phyloP scores from a whole-genome alignment of 2,888 invertebrate genomes.

The Dione juno region DNA sequence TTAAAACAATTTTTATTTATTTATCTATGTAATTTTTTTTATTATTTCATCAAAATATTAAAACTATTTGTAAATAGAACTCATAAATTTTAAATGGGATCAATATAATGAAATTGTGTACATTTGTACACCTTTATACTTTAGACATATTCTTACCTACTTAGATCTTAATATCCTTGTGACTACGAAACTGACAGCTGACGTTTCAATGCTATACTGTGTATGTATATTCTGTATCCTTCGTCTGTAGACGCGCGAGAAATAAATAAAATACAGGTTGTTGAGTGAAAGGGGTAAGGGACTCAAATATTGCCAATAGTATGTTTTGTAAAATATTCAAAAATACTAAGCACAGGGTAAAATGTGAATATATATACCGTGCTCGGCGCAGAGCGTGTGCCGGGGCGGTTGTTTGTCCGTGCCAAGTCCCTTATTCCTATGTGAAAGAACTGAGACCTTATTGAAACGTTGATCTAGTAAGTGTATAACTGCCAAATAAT shows the following conservation, averaged over 20 bases:
- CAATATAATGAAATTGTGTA: constrained; percentile 81
- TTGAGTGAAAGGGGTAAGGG: constrained; percentile 77
- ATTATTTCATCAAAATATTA: constrained; percentile 64
- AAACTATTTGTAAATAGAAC: constrained; percentile 81
- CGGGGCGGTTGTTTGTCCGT: constrained; percentile 62
- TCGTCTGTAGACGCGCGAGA: constrained; percentile 57
- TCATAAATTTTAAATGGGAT: constrained; percentile 80
- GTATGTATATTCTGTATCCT: constrained; percentile 51
- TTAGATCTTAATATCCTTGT: constrained; percentile 76
- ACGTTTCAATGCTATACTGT: constrained; percentile 65
- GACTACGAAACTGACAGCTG: constrained; percentile 56
- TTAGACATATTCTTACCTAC: constrained; percentile 76
- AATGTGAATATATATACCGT: constrained; percentile 70
- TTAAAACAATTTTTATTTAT: background rate
- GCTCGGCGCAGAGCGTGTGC: constrained; percentile 52
- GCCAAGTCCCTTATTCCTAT: constrained; percentile 78
- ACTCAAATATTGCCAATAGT: constrained; percentile 75
- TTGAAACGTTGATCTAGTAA: constrained; percentile 67
- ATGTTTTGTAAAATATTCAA: constrained; percentile 75
- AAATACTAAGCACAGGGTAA: constrained; percentile 80
- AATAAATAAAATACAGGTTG: constrained; percentile 65
- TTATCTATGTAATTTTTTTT: constrained; percentile 34
- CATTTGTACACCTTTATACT: constrained; percentile 80
- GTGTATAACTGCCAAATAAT: constrained; percentile 73
- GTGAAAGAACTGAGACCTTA: constrained; percentile 78